A percentile compares a stretch with the other conserved stretches of the same genome.
These are phyloP conservation scores for Tetragonula carbonaria DNA, from an alignment of 2,888 invertebrate species.

Conservation along the genomic window DNA sequence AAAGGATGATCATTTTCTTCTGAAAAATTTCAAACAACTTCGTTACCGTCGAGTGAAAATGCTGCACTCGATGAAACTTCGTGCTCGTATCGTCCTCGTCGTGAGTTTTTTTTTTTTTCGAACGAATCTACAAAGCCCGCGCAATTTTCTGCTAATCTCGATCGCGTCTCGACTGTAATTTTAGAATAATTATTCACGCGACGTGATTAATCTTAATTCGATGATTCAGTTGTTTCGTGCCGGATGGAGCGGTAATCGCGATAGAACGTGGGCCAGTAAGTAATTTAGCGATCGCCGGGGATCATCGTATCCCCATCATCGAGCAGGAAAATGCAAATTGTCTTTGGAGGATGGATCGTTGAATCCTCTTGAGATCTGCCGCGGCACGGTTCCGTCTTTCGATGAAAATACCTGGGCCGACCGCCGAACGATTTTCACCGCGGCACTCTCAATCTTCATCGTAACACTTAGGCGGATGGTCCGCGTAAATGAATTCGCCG, in stretches of 20 bases:
- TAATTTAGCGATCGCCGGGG: conserved; percentile 71
- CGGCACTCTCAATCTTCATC: conserved; percentile 71
- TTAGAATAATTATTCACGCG: not conserved
- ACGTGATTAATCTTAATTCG: conserved; percentile 37
- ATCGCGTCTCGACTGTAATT: not conserved
- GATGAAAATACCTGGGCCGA: conserved; percentile 58
- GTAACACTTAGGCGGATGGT: conserved; percentile 62
- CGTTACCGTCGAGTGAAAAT: no score
- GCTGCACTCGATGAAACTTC: no score
- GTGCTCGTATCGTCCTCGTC: no score
- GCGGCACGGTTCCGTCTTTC: conserved; percentile 56
- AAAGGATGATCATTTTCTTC: not conserved
- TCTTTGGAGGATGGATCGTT: conserved; percentile 63
- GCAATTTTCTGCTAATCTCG: not conserved
- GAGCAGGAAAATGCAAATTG: conserved; percentile 69
- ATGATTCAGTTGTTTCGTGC: conserved; percentile 45
- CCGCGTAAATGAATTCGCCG: conserved; percentile 68
- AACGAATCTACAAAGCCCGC: not conserved
- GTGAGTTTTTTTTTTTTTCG: no score
- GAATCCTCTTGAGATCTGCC: conserved; percentile 67
- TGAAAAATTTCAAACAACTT: no score
- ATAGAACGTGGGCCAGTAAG: conserved; percentile 69
- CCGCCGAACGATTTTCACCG: conserved; percentile 57
- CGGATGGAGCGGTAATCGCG: conserved; percentile 29
- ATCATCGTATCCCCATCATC: conserved; percentile 56